phyloP scores from a whole-genome alignment of 2,888 invertebrate species.

The Agrotis ipsilon region DNA sequence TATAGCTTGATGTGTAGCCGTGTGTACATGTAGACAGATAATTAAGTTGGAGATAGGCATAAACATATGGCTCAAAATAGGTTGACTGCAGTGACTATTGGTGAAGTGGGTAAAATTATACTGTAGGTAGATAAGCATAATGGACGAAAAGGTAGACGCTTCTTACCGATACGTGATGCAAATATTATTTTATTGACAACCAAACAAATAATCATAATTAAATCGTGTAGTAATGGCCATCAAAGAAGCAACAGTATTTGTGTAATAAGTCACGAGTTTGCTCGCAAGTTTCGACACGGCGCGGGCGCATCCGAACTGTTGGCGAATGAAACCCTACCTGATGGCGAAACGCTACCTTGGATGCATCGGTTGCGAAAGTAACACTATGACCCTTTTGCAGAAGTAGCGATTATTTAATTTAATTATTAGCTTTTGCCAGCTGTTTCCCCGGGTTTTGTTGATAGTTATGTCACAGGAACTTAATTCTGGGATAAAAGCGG shows the following conservation, averaged over 20 bases:
- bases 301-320: slow-evolving; percentile 72
- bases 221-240: slow-evolving; percentile 58
- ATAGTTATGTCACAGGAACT: no score
- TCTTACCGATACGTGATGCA: neutral
- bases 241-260: slow-evolving; percentile 62
- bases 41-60: no score
- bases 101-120: neutral
- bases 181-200: slow-evolving; percentile 28
- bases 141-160: neutral
- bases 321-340: slow-evolving; percentile 72
- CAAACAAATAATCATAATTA: slow-evolving; percentile 54
- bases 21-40: no score
- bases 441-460: no score
- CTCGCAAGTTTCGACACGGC: slow-evolving; percentile 75
- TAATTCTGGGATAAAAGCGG: no score
- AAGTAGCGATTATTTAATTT: slow-evolving; percentile 40
- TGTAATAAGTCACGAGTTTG: slow-evolving; percentile 80
- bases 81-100: no score
- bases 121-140: neutral
- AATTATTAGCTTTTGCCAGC: slow-evolving; percentile 16
- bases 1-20: no score
- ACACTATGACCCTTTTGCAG: slow-evolving; percentile 57
- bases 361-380: slow-evolving; percentile 63
- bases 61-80: neutral
- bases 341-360: slow-evolving; percentile 72